Evolutionary conservation across 2,797 vertebrate genomes (phyloP).

Genomic region (Artibeus jamaicensis): DNA sequence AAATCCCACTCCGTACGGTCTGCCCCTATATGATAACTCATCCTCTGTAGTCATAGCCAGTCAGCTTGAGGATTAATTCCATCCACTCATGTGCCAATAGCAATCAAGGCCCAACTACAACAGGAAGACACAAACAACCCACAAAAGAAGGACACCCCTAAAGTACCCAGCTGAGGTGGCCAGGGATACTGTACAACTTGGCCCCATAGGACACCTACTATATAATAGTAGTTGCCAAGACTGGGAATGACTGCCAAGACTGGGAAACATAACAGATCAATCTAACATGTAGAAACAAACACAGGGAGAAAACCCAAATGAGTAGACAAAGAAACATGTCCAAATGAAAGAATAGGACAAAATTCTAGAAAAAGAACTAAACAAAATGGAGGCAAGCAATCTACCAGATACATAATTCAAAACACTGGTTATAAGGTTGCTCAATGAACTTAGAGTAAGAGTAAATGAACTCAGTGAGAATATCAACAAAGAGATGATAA

Average conservation of each 20-base stretch:
- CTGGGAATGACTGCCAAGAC: background rate
- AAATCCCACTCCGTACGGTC: background rate
- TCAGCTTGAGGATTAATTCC: background rate
- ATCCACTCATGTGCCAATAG: background rate
- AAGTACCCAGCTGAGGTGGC: background rate
- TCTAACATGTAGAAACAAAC: background rate
- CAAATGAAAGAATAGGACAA: background rate
- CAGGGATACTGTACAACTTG: background rate
- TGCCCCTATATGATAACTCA: background rate
- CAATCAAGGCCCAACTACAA: background rate
- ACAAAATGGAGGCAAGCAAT: background rate
- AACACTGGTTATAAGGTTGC: background rate
- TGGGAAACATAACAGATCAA: background rate
- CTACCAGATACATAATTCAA: background rate
- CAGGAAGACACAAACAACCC: background rate
- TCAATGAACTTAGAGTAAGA: background rate
- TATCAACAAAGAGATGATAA: background rate
- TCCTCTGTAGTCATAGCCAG: background rate
- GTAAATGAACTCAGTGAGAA: background rate
- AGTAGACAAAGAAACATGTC: background rate
- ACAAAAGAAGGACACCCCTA: background rate
- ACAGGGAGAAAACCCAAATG: background rate
- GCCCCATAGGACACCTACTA: background rate
- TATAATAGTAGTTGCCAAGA: background rate
- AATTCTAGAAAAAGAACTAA: background rate